A percentile compares a stretch with the other conserved stretches of the same genome.
These are phyloP conservation scores for Antennarius maculatus DNA, from an alignment of 2,797 vertebrate species.

Conservation along the genomic window DNA sequence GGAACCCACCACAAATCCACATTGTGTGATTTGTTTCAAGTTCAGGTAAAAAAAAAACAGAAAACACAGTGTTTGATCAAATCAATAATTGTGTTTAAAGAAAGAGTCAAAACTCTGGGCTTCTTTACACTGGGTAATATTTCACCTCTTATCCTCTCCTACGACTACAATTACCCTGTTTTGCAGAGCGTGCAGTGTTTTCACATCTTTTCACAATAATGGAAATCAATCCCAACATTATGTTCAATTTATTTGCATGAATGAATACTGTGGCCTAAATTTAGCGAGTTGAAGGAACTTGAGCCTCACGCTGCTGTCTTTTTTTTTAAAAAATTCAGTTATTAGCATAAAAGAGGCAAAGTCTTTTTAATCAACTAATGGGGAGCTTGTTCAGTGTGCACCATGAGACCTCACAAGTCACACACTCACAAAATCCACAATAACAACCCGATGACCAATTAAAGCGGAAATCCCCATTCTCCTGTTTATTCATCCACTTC, in stretches of 20 bases:
- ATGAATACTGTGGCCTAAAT: conserved; percentile 79
- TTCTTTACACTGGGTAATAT: conserved; percentile 49
- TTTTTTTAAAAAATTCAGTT: conserved; percentile 55
- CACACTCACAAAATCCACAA: conserved; percentile 29
- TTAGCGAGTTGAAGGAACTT: conserved; percentile 67
- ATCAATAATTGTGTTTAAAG: conserved; percentile 26
- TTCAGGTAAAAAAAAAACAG: too few relatives aligned
- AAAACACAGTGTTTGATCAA: neutral
- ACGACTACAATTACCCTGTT: conserved; percentile 51
- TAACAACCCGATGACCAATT: conserved; percentile 76
- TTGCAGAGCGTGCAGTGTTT: conserved; percentile 58
- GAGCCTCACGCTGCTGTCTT: conserved; percentile 47
- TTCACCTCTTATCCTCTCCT: conserved; percentile 49
- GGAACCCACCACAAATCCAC: too few relatives aligned
- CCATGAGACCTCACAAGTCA: conserved; percentile 65
- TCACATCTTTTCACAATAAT: conserved; percentile 75
- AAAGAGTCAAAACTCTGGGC: conserved; percentile 14
- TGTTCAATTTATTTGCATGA: conserved; percentile 83
- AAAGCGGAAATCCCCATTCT: conserved; percentile 79
- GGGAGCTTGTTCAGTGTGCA: conserved; percentile 74
- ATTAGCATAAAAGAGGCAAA: conserved; percentile 79
- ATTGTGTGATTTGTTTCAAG: too few relatives aligned
- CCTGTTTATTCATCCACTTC: conserved; percentile 51
- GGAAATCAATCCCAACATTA: conserved; percentile 81
- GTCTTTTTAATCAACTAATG: conserved; percentile 81